Evolutionary conservation across 2,113 vertebrate species (phyloP).

Genomic region (Poeciliopsis turrubarensis): DNA sequence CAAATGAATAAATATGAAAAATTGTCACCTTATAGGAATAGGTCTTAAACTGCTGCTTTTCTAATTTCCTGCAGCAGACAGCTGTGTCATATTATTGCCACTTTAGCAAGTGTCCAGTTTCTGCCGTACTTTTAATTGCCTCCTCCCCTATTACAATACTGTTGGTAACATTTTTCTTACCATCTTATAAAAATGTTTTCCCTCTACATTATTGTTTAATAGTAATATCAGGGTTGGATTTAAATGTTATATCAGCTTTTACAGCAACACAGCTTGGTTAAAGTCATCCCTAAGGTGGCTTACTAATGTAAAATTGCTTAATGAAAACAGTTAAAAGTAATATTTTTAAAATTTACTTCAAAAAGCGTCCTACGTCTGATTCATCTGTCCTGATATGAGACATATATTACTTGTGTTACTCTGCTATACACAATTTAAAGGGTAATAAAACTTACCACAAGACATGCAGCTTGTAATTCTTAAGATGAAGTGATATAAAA

Average conservation of each 20-base stretch:
- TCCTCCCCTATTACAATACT: neutral
- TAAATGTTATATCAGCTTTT: neutral
- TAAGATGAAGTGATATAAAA: slow-evolving; percentile 10
- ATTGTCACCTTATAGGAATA: too few species aligned
- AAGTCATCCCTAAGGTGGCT: neutral
- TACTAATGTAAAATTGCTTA: neutral
- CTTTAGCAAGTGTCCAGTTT: too few species aligned
- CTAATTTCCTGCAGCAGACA: too few species aligned
- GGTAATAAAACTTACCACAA: slow-evolving; percentile 12
- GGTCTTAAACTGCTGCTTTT: too few species aligned
- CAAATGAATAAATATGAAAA: too few species aligned
- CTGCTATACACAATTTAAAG: slow-evolving; percentile 19
- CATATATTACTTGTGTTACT: slow-evolving; percentile 9
- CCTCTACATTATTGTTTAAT: neutral
- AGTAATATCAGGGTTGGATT: neutral
- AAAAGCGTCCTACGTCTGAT: neutral
- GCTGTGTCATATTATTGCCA: too few species aligned
- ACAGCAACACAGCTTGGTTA: neutral
- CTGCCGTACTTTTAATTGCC: neutral
- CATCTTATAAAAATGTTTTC: neutral
- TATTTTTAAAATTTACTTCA: slow-evolving; percentile 1
- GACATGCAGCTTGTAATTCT: slow-evolving; percentile 1
- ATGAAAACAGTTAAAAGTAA: neutral
- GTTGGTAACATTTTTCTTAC: neutral
- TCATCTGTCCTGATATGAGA: neutral